Base-by-base conservation (phyloP, 2,888 invertebrate genomes). In the Chirona hameri region DNA sequence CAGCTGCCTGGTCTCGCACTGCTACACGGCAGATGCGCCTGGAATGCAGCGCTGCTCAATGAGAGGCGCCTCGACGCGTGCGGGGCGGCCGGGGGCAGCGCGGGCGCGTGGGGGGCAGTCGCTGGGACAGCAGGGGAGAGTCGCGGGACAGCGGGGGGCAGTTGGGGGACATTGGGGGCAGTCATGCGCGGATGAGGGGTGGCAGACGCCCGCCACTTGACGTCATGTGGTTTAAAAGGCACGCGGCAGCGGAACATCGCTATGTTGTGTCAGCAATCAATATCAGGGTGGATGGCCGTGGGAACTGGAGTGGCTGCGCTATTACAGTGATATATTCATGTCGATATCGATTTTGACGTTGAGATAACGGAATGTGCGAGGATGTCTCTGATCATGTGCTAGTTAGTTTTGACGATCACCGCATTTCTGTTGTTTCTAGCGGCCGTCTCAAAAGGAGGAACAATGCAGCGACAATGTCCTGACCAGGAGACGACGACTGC, bases 151-250 rank as follows among this genome's bases (percentile, higher is more conserved):
- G 52, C 52, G 52, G 52, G 52, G 52, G 52, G 52, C 18, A 12
- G 52, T 18, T 1, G 9, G 52, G 15, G 52, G 52, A 52, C 52
- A 52, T 4, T 52, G 52, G 52, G 52, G 18, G 52, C 52, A 52
- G 52, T 52, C 52, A 52, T 52, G 52, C 52, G 52, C 52, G 52
- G 52, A 52, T 52, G n/a, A 14, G 7, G 21, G 72, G 1, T 2
- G 39, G 76, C 21, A 1, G 46, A 24, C 76, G 31, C 46, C 76
- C 65, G 7, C 65, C 65, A 65, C 65, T 65, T n/a, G 24, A 24
- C 46, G 76, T 12, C 76, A 76, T 46, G 76, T 76, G 76, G 76
- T 76, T 76, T 46, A 76, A 76, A 76, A 5, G 72, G 29, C 31
- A 31, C 24, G 24, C 39, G 24, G 7, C 39, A 2, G 39, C 39